These are phyloP conservation scores for Calliphora vicina DNA, from an alignment of 1,140 invertebrate genomes.

Conservation along the genomic window DNA sequence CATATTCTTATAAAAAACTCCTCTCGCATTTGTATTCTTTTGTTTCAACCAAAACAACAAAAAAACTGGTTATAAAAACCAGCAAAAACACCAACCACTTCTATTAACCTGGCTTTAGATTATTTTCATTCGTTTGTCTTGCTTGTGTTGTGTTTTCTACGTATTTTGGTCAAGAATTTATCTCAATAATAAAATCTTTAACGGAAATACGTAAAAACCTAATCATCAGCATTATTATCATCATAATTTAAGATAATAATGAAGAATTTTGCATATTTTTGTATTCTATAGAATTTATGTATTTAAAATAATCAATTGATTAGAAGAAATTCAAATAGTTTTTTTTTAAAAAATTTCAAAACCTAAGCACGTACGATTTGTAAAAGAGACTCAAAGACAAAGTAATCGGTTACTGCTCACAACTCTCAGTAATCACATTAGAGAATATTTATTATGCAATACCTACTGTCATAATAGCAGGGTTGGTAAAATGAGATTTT, in stretches of 20 bases:
- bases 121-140: neutral
- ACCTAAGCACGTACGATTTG: neutral
- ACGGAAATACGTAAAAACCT: neutral
- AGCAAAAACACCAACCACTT: neutral
- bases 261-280: too few species aligned
- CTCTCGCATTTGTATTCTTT: neutral
- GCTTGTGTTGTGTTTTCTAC: neutral
- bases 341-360: neutral
- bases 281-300: too few species aligned
- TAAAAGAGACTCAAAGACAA: neutral
- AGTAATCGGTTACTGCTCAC: neutral
- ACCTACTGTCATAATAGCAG: neutral
- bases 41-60: neutral
- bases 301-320: neutral
- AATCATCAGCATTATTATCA: too few species aligned
- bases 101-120: neutral
- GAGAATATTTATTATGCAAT: neutral
- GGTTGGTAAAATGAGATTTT: too few species aligned
- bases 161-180: conserved; percentile 1
- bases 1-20: neutral
- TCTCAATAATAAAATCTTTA: neutral
- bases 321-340: neutral
- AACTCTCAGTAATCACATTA: neutral
- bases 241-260: too few species aligned
- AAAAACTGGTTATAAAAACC: neutral